Base-by-base conservation (phyloP, 2,113 vertebrate genomes). In the Bambusicola thoracicus region DNA sequence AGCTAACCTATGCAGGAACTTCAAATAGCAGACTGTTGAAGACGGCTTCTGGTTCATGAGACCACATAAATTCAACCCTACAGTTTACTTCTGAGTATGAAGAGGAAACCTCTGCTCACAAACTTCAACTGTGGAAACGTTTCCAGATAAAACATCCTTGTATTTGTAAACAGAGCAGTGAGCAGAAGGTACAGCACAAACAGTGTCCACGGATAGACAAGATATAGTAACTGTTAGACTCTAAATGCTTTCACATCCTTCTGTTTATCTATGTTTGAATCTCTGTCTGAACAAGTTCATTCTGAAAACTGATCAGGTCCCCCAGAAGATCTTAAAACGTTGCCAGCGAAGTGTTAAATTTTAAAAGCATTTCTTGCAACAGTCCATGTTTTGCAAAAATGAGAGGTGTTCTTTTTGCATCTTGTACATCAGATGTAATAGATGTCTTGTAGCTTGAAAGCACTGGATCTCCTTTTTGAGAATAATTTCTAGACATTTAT, bases 321-420 rank as follows among this genome's bases (percentile, higher is more conserved):
- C 80, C 34, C 49, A 83, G 40, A 73, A 77, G 32, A 32, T 40
- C 53, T 87, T 70, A 51, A 41, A 74, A 38, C 34, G 62, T 12
- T 38, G 94, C 44, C 49, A 77, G n/a, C 14, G 36, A 87, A 55
- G 59, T 27, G 30, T 74, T 85, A 88, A 46, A 88, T 85, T 74
- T 85, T 93, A 85, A 93, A 94, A 88, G 38, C 68, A 43, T 38
- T 12, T 93, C 76, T 80, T 80, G 49, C 22, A 67, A 91, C 58
- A 91, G 48, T 79, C 55, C 80, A 91, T 82, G 53, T 69, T 79
- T 30, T 32, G 58, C 73, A 61, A 89, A 69, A 94, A 43, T 49
- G 14, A 79, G 20, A 91, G 7, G 8, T 14, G 18, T 7, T 53
- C 13, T 34, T 61, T 88, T 89, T 89, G 41, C 38, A 63, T 55